phyloP scores from a whole-genome alignment of 2,113 vertebrate genomes.

The Ophthalmolycus amberensis region DNA sequence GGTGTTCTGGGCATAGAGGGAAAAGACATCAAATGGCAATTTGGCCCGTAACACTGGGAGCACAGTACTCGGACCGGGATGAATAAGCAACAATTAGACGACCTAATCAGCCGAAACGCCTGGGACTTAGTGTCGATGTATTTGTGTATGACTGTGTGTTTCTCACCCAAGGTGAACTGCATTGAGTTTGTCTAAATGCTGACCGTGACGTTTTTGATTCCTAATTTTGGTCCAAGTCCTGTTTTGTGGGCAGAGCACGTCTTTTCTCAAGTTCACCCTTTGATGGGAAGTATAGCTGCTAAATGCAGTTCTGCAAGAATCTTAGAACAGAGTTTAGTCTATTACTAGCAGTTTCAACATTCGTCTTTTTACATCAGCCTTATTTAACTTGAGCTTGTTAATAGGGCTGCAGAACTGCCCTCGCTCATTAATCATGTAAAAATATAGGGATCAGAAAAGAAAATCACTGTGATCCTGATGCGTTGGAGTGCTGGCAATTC shows the following conservation, averaged over 20 bases:
- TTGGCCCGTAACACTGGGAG: constrained; percentile 24
- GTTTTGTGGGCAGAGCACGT: constrained; percentile 32
- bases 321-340: constrained; percentile 58
- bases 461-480: constrained; percentile 78
- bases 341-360: constrained; percentile 76
- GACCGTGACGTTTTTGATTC: constrained; percentile 33
- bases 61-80: constrained; percentile 21
- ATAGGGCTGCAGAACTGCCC: constrained; percentile 68
- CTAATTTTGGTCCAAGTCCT: background rate
- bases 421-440: constrained; percentile 80
- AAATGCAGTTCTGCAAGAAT: constrained; percentile 59
- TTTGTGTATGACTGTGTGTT: background rate
- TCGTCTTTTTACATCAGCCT: constrained; percentile 74
- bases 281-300: constrained; percentile 50
- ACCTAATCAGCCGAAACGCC: constrained; percentile 49
- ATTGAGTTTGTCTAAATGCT: constrained; percentile 40
- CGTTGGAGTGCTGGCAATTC: constrained; percentile 53
- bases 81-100: constrained; percentile 45
- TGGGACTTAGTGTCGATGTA: constrained; percentile 10
- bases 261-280: constrained; percentile 51
- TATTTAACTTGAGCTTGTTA: constrained; percentile 71
- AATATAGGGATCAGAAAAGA: constrained; percentile 64
- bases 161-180: background rate
- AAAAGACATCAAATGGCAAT: constrained; percentile 47
- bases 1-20: constrained; percentile 45